Percentiles rank a stretch among this genome's conserved stretches.
Conservation (phyloP, 1,140 invertebrate genomes). For the Ceratina australensis region DNA sequence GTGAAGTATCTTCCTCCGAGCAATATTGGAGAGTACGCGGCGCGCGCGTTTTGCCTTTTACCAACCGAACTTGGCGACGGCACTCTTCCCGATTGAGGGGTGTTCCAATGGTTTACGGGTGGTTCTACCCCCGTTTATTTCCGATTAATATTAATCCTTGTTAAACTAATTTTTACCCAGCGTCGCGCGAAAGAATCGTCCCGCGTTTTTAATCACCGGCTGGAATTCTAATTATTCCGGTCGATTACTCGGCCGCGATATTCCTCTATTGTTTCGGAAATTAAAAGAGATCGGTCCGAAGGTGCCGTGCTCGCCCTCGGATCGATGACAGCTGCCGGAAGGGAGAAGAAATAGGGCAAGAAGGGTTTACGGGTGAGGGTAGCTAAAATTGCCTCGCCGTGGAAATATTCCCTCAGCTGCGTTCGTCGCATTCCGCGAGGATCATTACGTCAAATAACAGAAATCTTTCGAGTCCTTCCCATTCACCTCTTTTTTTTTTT, state of each 20-base stretch:
- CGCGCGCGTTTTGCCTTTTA: conserved; percentile 23
- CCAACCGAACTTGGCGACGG: conserved; percentile 28
- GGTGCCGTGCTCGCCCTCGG: conserved; percentile 23
- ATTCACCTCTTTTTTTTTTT: conserved; percentile 9
- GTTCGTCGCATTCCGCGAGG: conserved; percentile 59
- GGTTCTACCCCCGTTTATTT: background rate
- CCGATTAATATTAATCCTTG: background rate
- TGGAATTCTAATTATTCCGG: conserved; percentile 32
- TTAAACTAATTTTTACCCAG: background rate
- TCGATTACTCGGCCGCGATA: background rate
- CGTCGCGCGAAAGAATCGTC: background rate
- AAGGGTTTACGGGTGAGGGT: conserved; percentile 6
- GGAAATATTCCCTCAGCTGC: conserved; percentile 55
- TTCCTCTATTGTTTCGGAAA: conserved; percentile 11
- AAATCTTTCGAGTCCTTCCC: conserved; percentile 57
- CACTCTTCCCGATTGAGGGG: conserved; percentile 29
- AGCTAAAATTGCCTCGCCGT: conserved; percentile 49
- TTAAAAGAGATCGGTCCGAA: conserved; percentile 15
- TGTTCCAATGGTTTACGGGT: conserved; percentile 22
- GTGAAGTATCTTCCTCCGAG: conserved; percentile 62
- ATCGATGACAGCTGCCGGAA: conserved; percentile 47
- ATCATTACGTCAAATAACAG: conserved; percentile 68
- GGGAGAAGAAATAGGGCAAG: conserved; percentile 11
- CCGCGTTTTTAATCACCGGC: conserved; percentile 16
- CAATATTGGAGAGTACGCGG: conserved; percentile 44